Evolutionary conservation across 2,797 vertebrate genomes (phyloP).

Genomic region (Eleutherodactylus coqui): DNA sequence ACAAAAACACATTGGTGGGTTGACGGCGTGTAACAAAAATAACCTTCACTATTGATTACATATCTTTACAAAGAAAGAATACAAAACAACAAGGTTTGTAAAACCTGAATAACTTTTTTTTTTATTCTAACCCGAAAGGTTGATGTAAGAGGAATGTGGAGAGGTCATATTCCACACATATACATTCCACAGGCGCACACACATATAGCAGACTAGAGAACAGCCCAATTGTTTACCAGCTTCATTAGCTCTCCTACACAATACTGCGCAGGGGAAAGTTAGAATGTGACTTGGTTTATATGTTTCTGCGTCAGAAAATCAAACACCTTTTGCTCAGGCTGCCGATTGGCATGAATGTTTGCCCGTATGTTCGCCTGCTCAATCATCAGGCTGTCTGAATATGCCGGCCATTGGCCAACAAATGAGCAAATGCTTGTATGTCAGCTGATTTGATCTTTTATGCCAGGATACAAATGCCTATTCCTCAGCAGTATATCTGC

Average conservation of each 20-base stretch:
- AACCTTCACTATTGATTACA: neutral
- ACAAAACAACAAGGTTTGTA: conserved; percentile 26
- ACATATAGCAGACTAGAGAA: conserved; percentile 38
- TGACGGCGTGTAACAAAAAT: conserved; percentile 26
- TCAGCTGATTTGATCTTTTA: no score
- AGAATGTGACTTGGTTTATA: conserved; percentile 12
- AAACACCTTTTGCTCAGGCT: no score
- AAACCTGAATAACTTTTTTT: conserved; percentile 13
- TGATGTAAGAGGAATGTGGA: neutral
- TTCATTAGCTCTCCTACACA: conserved; percentile 37
- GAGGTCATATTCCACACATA: conserved; percentile 12
- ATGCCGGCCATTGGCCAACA: no score
- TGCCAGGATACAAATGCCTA: no score
- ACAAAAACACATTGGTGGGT: conserved; percentile 18
- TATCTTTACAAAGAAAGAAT: neutral
- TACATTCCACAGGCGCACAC: conserved; percentile 40
- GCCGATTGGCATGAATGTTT: no score
- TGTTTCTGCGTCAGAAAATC: neutral
- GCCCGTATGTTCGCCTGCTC: no score
- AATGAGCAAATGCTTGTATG: no score
- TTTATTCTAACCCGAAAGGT: neutral
- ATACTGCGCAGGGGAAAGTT: conserved; percentile 39
- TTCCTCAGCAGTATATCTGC: no score
- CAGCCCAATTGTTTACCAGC: conserved; percentile 43
- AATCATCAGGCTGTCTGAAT: no score